These are phyloP conservation scores for Panulirus ornatus DNA, from an alignment of 1,140 invertebrate genomes.

Conservation along the genomic window DNA sequence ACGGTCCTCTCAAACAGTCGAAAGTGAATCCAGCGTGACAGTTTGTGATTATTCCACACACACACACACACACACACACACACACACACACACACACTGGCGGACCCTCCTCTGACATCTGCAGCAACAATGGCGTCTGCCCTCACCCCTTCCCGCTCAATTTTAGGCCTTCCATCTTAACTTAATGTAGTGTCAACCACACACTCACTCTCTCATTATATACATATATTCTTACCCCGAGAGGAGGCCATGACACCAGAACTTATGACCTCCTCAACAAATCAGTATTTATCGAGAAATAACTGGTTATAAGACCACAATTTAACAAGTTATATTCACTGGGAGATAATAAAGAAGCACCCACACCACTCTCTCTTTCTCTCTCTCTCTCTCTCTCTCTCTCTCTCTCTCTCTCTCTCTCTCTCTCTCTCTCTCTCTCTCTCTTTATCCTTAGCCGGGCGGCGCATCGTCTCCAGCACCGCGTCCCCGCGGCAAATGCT, in stretches of 20 bases:
- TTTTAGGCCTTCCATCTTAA: too few species aligned
- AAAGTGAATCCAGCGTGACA: not conserved
- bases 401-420: constrained; percentile 1
- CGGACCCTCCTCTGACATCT: not conserved
- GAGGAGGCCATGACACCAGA: too few species aligned
- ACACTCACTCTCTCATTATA: too few species aligned
- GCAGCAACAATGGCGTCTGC: too few species aligned
- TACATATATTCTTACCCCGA: too few species aligned
- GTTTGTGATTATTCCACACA: too few species aligned
- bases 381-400: not conserved
- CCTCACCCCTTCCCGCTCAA: too few species aligned
- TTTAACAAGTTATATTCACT: not conserved
- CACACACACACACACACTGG: not conserved
- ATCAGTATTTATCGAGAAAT: too few species aligned
- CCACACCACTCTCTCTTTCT: not conserved
- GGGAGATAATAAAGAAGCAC: not conserved
- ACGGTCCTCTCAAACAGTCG: not conserved
- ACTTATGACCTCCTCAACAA: too few species aligned
- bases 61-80: not conserved
- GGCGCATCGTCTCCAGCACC: too few species aligned
- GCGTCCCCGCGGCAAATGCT: not conserved
- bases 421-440: not conserved
- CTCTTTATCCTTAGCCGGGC: not conserved
- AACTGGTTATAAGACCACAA: too few species aligned
- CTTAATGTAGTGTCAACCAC: too few species aligned